These are phyloP conservation scores for Strix aluco DNA, from an alignment of 2,113 vertebrate genomes.

Conservation along the genomic window DNA sequence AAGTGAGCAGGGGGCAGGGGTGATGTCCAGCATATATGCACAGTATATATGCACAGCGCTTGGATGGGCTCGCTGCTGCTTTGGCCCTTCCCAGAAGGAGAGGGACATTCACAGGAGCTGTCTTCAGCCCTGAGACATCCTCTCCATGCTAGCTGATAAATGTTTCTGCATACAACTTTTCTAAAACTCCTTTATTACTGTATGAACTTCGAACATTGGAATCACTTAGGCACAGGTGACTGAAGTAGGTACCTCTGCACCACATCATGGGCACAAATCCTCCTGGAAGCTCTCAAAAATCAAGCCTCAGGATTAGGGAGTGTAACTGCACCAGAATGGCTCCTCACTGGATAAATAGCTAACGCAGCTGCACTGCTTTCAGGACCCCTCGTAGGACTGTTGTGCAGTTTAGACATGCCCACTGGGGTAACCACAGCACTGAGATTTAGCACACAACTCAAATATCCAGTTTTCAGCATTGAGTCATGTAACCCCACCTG, in stretches of 20 bases:
- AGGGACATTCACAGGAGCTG: not conserved
- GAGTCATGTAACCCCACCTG: not conserved
- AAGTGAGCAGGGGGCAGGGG: not conserved
- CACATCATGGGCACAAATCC: not conserved
- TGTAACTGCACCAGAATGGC: not conserved
- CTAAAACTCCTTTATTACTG: not conserved
- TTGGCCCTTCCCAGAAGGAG: not conserved
- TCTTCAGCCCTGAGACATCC: not conserved
- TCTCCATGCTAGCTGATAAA: fast-evolving
- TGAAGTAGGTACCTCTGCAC: not conserved
- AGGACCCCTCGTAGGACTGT: not conserved
- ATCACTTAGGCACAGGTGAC: not conserved
- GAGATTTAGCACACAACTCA: not conserved
- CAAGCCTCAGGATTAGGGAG: not conserved
- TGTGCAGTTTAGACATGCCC: not conserved
- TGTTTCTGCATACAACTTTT: not conserved
- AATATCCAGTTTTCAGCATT: not conserved
- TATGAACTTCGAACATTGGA: not conserved
- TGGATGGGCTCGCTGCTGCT: not conserved
- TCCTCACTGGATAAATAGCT: not conserved
- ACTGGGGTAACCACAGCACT: not conserved
- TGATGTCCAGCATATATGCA: not conserved
- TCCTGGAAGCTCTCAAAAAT: not conserved
- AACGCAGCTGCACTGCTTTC: not conserved
- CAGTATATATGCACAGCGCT: not conserved